Percentiles rank a stretch among this genome's conserved stretches.
These are phyloP conservation scores for Monodelphis domestica DNA, from an alignment of 2,797 vertebrate species.

Conservation along the genomic window DNA sequence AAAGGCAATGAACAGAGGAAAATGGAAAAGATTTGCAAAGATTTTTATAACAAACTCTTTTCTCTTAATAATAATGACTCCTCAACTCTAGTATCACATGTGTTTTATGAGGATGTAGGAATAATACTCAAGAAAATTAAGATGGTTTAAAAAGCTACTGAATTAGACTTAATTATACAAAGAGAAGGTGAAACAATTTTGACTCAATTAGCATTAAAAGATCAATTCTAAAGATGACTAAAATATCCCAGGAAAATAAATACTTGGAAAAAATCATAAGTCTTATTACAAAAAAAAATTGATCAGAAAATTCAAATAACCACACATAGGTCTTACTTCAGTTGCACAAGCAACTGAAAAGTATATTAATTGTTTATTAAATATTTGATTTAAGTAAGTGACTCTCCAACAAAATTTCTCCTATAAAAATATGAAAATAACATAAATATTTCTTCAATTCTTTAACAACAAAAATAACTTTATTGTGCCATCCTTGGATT, in stretches of 20 bases:
- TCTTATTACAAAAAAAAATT: background rate
- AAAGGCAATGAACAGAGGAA: background rate
- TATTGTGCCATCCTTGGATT: background rate
- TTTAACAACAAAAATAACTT: background rate
- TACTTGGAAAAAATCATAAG: background rate
- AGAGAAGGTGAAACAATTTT: background rate
- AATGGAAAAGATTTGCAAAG: background rate
- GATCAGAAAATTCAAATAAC: background rate
- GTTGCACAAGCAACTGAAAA: background rate
- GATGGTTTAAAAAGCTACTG: no score
- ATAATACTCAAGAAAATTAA: background rate
- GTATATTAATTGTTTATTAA: background rate
- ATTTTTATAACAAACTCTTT: background rate
- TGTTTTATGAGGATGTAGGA: background rate
- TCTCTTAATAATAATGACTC: no score
- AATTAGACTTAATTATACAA: background rate
- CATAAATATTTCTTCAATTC: background rate
- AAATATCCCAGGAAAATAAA: background rate
- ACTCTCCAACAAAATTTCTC: background rate
- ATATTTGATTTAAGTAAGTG: background rate
- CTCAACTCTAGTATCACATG: background rate
- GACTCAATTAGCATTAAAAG: no score
- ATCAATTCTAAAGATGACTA: background rate
- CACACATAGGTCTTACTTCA: background rate
- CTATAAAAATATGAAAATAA: background rate